A percentile compares a stretch with the other conserved stretches of the same genome.
Conservation (phyloP, 2,113 vertebrate species). For the Apeltes quadracus region DNA sequence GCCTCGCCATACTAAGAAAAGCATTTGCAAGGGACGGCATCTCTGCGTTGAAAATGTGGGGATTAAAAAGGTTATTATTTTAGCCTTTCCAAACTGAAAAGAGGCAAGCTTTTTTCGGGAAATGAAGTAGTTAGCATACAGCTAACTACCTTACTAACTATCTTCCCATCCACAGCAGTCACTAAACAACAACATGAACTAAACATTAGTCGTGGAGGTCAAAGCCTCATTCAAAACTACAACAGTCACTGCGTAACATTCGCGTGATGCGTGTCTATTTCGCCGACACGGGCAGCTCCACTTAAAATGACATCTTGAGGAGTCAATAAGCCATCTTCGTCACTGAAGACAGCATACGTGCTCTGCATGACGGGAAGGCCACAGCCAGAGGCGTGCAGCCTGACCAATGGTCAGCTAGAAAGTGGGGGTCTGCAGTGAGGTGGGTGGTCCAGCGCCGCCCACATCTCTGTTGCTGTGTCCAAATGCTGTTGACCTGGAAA, state of each 20-base stretch:
- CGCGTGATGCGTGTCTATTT: background rate
- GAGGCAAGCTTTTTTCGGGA: background rate
- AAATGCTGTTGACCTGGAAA: constrained; percentile 38
- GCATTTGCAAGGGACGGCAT: background rate
- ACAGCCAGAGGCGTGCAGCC: background rate
- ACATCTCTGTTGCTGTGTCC: constrained; percentile 22
- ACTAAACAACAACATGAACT: background rate
- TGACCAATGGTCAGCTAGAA: background rate
- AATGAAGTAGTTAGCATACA: background rate
- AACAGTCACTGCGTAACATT: background rate
- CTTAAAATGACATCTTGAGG: background rate
- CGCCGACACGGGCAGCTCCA: background rate
- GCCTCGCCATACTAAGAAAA: background rate
- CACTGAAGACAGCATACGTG: background rate
- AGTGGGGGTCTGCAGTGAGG: constrained; percentile 8
- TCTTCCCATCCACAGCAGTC: background rate
- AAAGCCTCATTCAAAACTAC: background rate
- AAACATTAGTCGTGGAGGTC: background rate
- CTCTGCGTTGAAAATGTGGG: background rate
- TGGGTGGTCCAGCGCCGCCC: constrained; percentile 53
- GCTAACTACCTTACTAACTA: constrained; percentile 4
- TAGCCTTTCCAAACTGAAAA: background rate
- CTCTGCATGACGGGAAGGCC: background rate
- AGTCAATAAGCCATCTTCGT: background rate
- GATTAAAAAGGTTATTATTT: background rate